Evolutionary conservation across 2,113 vertebrate species (phyloP), one percentile per base, ranked within the genome.

Genomic region (Lophius piscatorius): DNA sequence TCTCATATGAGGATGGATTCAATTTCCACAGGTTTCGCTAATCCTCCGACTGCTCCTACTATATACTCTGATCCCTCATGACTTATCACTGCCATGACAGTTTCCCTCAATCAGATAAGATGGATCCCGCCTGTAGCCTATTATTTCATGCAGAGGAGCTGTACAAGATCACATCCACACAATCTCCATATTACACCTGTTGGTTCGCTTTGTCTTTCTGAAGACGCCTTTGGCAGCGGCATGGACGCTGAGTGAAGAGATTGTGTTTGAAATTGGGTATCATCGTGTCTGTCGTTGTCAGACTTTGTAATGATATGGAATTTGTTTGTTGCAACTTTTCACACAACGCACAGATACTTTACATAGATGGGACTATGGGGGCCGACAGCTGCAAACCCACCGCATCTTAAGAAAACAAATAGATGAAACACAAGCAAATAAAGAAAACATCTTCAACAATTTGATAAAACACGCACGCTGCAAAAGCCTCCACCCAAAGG

Each of bases 151-250:
- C 52, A 26, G 17, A 56, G 71, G 35, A 60, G 48, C 49, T 49
- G 31, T 61, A 51, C 16, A 45, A 35, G 52, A 38, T 46, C 60
- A 66, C 24, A 5, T 54, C 35, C 29, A 9, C 34, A 40, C 70
- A 63, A 51, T 66, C 66, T 61, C 55, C 54, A 63, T 58, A 48
- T 36, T 33, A 22, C 74, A 77, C 76, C 63, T 74, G 69, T 59
- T 60, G 73, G 67, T 58, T 47, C n/a, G 7, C 41, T 58, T 13
- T 7, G 10, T 47, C 57, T 49, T 29, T 18, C 18, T 44, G 3
- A 14, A 29, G 65, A 57, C 1, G 13, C 21, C 26, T 29, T 56
- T 3, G 10, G 57, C 39, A 56, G 33, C 42, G n/a, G 26, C 23
- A 2, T 31, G 48, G 24, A 23, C 28, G n/a, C 16, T 6, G 18